Base-by-base conservation (phyloP, 2,797 vertebrate genomes). In the Poliocrania exsul region DNA sequence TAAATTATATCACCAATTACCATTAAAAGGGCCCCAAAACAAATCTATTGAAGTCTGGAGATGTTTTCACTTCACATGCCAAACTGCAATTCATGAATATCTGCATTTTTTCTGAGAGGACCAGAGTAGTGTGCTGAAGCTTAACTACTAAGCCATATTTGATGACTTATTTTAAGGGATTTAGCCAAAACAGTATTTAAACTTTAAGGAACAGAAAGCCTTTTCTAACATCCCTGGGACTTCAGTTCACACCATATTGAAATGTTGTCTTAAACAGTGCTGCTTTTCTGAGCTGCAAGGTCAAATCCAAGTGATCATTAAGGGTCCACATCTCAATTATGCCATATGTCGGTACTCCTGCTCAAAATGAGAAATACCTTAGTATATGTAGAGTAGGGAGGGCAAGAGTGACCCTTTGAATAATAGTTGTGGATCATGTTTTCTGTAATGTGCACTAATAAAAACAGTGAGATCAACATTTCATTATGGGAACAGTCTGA, bases 1-100 rank as follows among this genome's bases (percentile, higher is more conserved):
- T 10, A 26, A 42, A 58, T 62, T 0, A 31, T 35, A 21, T 15
- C 17, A 67, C 5, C 0, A 2, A 50, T 38, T n/a, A 67, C 10
- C 5, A 57, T 23, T 40, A 31, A 56, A 42, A 40, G 12, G 57
- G 0, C 1, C 7, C 4, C 10, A 78, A 31, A 24, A 9, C 4
- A 78, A 58, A 13, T 40, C 24, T 37, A 40, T 14, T 42, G 56
- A 75, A 69, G 26, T 57, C 10, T 35, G 7, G 35, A 81, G 23
- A 18, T 60, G 64, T 64, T 78, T 86, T 46, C 33, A 60, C 40
- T 87, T 31, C 21, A 60, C 20, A 46, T 58, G 15, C 28, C 65
- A 35, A 67, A 31, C 3, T 38, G 28, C 6, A 44, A 73, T 80
- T 50, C 7, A 26, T 38, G 24, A 75, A 5, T 37, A 12, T n/a